These are phyloP conservation scores for Turnix velox DNA, from an alignment of 2,113 vertebrate species.

Conservation along the genomic window DNA sequence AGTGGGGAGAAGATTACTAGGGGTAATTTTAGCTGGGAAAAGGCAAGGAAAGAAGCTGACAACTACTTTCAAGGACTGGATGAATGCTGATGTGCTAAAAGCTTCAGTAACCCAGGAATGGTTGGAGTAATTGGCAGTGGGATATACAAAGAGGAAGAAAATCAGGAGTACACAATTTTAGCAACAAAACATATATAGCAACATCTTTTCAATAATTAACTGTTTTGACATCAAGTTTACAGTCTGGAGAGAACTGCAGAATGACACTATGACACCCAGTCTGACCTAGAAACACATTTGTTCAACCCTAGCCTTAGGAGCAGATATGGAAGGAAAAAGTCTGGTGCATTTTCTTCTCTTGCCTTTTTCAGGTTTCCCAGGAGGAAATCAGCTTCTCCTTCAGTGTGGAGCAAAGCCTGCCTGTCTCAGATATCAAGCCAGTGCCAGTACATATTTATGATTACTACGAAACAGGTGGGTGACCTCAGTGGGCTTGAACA, in stretches of 20 bases:
- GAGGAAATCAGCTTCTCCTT: slow-evolving; percentile 53
- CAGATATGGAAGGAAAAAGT: not conserved
- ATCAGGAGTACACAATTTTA: not conserved
- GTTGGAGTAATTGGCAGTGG: not conserved
- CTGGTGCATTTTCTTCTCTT: not conserved
- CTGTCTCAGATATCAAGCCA: slow-evolving; percentile 75
- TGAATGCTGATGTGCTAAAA: not conserved
- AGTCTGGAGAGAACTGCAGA: not conserved
- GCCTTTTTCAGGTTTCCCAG: slow-evolving; percentile 19
- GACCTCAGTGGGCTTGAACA: not conserved
- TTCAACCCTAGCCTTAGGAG: not conserved
- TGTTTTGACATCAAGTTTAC: not conserved
- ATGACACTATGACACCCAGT: not conserved
- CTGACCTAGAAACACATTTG: not conserved
- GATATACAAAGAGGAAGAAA: not conserved
- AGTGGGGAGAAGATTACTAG: not conserved
- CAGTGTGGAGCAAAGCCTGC: slow-evolving; percentile 61
- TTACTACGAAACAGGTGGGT: slow-evolving; percentile 81
- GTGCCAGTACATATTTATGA: slow-evolving; percentile 78
- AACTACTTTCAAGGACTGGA: not conserved
- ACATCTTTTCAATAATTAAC: not conserved
- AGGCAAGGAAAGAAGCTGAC: not conserved
- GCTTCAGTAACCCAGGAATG: not conserved
- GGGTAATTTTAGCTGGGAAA: not conserved
- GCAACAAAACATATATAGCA: not conserved